Conservation (phyloP, 1,140 invertebrate species). For the Chymomyza costata region DNA sequence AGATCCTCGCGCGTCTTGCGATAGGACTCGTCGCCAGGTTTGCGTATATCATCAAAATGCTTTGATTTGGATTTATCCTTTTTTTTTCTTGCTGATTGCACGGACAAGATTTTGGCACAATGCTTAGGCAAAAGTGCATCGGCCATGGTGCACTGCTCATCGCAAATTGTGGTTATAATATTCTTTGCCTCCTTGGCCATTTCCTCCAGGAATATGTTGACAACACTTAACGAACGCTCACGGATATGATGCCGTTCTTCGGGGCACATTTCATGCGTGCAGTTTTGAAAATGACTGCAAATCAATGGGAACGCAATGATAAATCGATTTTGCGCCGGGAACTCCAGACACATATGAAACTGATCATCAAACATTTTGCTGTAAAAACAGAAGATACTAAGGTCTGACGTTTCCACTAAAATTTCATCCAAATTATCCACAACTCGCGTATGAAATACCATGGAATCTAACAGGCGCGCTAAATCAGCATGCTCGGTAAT, state of each 20-base stretch:
- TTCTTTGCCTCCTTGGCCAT: slow-evolving; percentile 99
- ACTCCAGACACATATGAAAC: slow-evolving; percentile 98
- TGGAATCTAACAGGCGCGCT: slow-evolving; percentile 94
- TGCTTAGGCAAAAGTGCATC: slow-evolving; percentile 96
- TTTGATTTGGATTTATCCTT: slow-evolving; percentile 92
- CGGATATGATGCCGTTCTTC: slow-evolving; percentile 98
- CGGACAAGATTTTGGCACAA: slow-evolving; percentile 91
- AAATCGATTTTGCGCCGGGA: slow-evolving; percentile 97
- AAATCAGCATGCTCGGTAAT: slow-evolving; percentile 92
- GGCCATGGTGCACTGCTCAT: slow-evolving; percentile 96
- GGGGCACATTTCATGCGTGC: slow-evolving; percentile 98
- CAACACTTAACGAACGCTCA: slow-evolving; percentile 95
- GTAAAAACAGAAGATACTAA: slow-evolving; percentile 98
- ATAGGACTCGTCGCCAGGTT: slow-evolving; percentile 95
- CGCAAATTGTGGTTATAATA: slow-evolving; percentile 98
- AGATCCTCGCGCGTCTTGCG: slow-evolving; percentile 96
- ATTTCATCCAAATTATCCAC: slow-evolving; percentile 99
- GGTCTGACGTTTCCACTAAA: slow-evolving; percentile 95
- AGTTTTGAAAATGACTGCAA: slow-evolving; percentile 98
- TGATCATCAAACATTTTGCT: slow-evolving; percentile 98
- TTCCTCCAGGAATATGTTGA: slow-evolving; percentile 98
- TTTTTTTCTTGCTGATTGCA: slow-evolving; percentile 91
- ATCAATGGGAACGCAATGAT: slow-evolving; percentile 98
- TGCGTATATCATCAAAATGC: slow-evolving; percentile 87
- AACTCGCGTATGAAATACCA: slow-evolving; percentile 98